Evolutionary conservation across 2,888 invertebrate genomes (phyloP), one percentile per base, ranked within the genome.

Genomic region (Flexamia atlantica): DNA sequence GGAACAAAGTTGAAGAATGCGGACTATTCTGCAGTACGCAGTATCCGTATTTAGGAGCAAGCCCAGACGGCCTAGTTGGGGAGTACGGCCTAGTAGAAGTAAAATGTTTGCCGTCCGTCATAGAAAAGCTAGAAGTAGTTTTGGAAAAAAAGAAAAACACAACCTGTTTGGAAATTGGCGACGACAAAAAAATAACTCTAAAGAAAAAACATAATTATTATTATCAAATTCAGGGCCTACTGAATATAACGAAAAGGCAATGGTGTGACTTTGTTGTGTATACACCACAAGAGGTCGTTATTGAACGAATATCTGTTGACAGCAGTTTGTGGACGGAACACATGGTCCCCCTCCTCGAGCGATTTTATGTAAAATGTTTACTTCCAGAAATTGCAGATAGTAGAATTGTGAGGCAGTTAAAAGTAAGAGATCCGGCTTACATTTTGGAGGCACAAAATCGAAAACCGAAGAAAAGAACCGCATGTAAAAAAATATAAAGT

Each of bases 161-260:
- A 0, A 28, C 36, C 0, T 76, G 74, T 23, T 28, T 76, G n/a
- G 28, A 76, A 28, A 23, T 28, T n/a, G 14, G 7, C 30, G 79
- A 83, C 10, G 28, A 36, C 20, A 36, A 28, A 9, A 36, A 28
- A 9, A 40, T 84, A 12, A 25, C 17, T 42, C 57, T 84, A 42
- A 85, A 85, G n/a, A 80, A 79, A 79, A 85, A 25, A 14, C 85
- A 86, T 42, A 40, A 83, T 12, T 85, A 87, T 53, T 86, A 76
- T 50, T 80, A 81, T 42, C 86, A 85, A 70, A 83, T 86, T 12
- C 85, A 87, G 68, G 85, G 85, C 2, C 85, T 85, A 68, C 32
- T 87, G 12, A 70, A 86, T 42, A 76, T 86, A 30, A 28, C 76
- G 7, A 83, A 84, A 12, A 57, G 84, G n/a, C 23, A 83, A 23